Evolutionary conservation across 2,113 vertebrate genomes (phyloP), one percentile per base, ranked within the genome.

Genomic region (Sclerurus mexicanus): DNA sequence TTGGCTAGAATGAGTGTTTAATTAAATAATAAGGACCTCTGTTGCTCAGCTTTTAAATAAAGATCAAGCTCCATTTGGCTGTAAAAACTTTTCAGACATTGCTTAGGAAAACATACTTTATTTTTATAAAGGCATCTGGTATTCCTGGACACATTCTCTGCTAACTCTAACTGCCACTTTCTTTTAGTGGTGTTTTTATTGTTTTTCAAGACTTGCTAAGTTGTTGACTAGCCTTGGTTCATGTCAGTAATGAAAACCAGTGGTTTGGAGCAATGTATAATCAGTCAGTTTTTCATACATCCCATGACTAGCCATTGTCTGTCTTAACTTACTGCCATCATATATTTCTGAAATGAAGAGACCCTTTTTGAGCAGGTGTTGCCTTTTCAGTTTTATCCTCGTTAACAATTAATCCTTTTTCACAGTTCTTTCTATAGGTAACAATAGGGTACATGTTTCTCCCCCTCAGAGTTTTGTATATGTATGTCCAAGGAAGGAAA

Each of bases 1-100:
- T 74, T 40, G 37, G n/a, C 67, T 92, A 64, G 64, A 87, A 78
- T 60, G 67, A 87, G 49, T 77, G 33, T 49, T 88, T 94, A 94
- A 95, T 95, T 95, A 93, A 95, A 94, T 78, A 91, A 91, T 91
- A 80, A 92, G 68, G 49, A 78, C 33, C 28, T 72, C 60, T 90
- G 82, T 94, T 93, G 42, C 44, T 92, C 58, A 86, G 49, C 67
- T 67, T 3, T 63, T 89, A 80, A 80, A 74, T 73, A 85, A 89
- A 92, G 68, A 94, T 87, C 71, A 63, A 88, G 79, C 74, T 89
- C 46, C 60, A 58, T 69, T 84, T 90, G 76, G 31, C 75, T 87
- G 66, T 42, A 86, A 64, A 95, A 88, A 68, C 75, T 94, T 91
- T 79, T 83, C 88, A 87, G 76, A 73, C n/a, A 58, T 55, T 89